These are phyloP conservation scores for Oenanthe oenanthe DNA, from an alignment of 2,113 vertebrate species.

Conservation along the genomic window DNA sequence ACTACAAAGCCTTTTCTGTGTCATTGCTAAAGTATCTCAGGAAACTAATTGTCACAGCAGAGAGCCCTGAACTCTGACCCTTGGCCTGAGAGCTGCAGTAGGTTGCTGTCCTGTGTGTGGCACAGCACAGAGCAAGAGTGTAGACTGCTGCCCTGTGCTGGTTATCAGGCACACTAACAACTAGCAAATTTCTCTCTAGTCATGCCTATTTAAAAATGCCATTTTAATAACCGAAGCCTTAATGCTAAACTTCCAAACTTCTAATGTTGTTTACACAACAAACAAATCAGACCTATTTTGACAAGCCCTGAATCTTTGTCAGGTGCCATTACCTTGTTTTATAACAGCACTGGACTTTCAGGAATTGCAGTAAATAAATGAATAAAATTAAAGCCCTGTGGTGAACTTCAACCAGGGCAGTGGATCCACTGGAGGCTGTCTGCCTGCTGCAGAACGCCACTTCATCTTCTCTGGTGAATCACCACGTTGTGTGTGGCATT, in stretches of 20 bases:
- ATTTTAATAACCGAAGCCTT: constrained; percentile 4
- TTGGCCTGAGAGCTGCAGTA: neutral
- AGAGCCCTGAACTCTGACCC: neutral
- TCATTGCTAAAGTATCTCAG: neutral
- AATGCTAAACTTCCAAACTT: constrained; percentile 1
- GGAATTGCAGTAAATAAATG: constrained; percentile 30
- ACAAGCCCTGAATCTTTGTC: constrained; percentile 12
- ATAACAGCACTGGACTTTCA: constrained; percentile 41
- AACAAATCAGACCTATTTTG: neutral
- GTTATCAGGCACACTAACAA: neutral
- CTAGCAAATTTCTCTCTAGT: neutral
- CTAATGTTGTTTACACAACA: neutral
- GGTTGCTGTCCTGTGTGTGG: neutral
- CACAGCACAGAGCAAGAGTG: neutral
- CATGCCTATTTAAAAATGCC: neutral
- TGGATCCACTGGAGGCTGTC: constrained; percentile 39
- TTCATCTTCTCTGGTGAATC: constrained; percentile 49
- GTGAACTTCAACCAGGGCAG: neutral
- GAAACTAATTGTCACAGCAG: neutral
- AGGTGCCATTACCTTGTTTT: neutral
- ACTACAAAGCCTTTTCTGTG: neutral
- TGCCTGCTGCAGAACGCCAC: constrained; percentile 40
- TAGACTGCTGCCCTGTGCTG: neutral
- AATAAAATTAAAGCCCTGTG: neutral
- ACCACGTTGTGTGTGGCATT: neutral